Evolutionary conservation across 2,888 invertebrate genomes (phyloP).

Genomic region (Latheticus oryzae): DNA sequence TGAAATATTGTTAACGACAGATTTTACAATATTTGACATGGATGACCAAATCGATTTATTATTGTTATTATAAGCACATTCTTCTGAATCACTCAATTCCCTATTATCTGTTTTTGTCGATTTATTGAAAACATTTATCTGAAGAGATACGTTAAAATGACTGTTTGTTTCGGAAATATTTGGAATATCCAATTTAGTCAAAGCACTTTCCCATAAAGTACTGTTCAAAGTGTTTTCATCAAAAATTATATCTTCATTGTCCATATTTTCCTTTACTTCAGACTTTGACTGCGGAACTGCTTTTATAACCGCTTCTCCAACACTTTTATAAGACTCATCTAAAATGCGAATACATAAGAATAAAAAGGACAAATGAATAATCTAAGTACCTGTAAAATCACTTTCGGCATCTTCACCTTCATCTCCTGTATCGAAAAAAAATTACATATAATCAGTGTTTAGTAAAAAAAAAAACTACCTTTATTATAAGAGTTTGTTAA

Average conservation of each 20-base stretch:
- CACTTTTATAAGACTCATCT: conserved; percentile 15
- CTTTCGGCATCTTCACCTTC: conserved; percentile 6
- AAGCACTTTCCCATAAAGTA: conserved; percentile 44
- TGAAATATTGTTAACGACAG: conserved; percentile 48
- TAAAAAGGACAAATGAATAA: too few species aligned
- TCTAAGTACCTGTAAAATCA: conserved; percentile 11
- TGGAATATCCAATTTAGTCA: conserved; percentile 27
- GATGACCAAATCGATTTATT: conserved; percentile 52
- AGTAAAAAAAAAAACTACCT: background rate
- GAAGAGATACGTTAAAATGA: conserved; percentile 14
- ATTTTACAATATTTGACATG: conserved; percentile 52
- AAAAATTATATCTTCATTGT: conserved; percentile 20
- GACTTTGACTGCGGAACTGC: conserved; percentile 8
- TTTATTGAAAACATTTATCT: conserved; percentile 15
- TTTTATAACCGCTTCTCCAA: conserved; percentile 9
- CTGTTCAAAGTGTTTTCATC: conserved; percentile 18
- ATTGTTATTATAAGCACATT: too few species aligned
- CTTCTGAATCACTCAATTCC: too few species aligned
- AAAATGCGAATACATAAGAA: too few species aligned
- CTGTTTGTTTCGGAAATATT: conserved; percentile 12
- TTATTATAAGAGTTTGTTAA: background rate
- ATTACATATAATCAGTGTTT: background rate
- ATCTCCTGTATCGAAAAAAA: background rate
- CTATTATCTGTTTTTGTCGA: background rate
- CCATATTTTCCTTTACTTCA: conserved; percentile 26